Conservation (phyloP, 2,888 invertebrate genomes). For the Ganaspis brasiliensis region DNA sequence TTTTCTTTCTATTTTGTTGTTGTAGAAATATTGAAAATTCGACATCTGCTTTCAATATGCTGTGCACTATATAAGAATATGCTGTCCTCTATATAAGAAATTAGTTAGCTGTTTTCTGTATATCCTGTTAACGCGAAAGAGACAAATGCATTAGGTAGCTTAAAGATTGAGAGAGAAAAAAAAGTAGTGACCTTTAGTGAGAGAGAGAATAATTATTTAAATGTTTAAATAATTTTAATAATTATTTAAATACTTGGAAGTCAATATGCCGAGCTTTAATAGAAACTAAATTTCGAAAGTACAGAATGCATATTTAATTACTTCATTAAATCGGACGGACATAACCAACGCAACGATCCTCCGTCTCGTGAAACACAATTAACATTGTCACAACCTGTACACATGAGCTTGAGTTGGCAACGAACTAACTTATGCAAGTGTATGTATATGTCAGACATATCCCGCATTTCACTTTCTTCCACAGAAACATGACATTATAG, state of each 20-base stretch:
- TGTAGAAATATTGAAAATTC: too few species aligned
- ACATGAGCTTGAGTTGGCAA: slow-evolving; percentile 1
- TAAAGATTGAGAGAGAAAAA: too few species aligned
- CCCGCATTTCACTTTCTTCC: not conserved
- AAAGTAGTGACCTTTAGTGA: too few species aligned
- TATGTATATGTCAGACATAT: not conserved
- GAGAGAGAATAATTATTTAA: too few species aligned
- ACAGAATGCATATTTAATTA: slow-evolving; percentile 16
- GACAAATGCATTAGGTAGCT: too few species aligned
- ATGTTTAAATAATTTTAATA: too few species aligned
- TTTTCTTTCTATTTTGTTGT: too few species aligned
- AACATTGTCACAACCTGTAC: slow-evolving; percentile 34
- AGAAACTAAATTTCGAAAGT: not conserved
- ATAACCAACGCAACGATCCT: not conserved
- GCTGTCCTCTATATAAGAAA: too few species aligned
- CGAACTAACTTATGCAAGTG: slow-evolving; percentile 20
- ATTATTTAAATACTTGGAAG: not conserved
- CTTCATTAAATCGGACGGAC: slow-evolving; percentile 25
- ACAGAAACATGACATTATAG: not conserved
- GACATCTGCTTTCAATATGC: too few species aligned
- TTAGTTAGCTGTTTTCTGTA: too few species aligned
- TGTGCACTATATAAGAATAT: too few species aligned
- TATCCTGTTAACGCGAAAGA: too few species aligned
- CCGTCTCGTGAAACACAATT: slow-evolving; percentile 25
- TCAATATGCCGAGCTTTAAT: slow-evolving; percentile 1